Percentiles rank a stretch among this genome's conserved stretches.
phyloP scores from a whole-genome alignment of 2,113 vertebrate species.

The Equus przewalskii region DNA sequence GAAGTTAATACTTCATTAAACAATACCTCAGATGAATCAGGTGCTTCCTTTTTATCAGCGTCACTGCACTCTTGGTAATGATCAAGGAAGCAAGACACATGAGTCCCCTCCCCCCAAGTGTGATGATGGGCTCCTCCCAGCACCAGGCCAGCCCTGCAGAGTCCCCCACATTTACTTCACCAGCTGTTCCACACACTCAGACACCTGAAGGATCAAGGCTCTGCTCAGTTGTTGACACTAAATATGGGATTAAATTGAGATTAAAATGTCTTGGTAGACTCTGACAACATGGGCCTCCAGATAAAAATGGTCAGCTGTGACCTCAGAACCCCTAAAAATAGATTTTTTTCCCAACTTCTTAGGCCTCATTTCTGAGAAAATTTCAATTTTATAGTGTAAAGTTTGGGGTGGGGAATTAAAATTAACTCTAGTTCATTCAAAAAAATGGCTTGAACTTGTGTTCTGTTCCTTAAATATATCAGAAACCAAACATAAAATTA shows the following conservation, averaged over 20 bases:
- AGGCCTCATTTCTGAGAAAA: background rate
- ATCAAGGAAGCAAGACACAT: too few species aligned
- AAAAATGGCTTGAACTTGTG: background rate
- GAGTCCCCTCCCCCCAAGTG: background rate
- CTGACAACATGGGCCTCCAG: background rate
- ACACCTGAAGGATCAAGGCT: background rate
- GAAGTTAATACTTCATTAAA: background rate
- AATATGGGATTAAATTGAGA: background rate
- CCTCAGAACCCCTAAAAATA: background rate
- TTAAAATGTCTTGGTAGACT: background rate
- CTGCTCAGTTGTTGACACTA: background rate
- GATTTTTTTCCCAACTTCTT: background rate
- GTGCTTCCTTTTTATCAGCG: too few species aligned
- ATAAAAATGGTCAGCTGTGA: background rate
- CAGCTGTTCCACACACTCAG: background rate
- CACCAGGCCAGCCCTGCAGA: background rate
- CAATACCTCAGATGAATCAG: background rate
- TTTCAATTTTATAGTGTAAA: background rate
- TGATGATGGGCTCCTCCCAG: fast-evolving
- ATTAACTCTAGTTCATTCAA: background rate
- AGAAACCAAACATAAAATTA: background rate
- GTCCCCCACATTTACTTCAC: background rate
- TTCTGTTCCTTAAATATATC: background rate
- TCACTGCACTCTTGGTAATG: background rate
- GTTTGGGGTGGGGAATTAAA: background rate